These are phyloP conservation scores for Mastigias papua DNA, from an alignment of 30 jellyfish, hydroid and myxozoan genomes.

Conservation along the genomic window DNA sequence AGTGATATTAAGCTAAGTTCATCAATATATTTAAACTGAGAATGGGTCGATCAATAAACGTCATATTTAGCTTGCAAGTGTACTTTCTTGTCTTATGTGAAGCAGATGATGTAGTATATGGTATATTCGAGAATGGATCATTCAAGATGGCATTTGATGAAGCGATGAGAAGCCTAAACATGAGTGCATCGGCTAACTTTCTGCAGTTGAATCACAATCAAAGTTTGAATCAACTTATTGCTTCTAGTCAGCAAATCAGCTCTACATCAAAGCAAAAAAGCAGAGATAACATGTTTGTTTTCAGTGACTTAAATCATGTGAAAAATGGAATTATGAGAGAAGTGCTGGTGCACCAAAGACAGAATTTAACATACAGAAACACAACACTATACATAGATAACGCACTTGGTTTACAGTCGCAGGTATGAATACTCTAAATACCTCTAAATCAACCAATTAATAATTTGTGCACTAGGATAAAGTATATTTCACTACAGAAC, in stretches of 20 bases:
- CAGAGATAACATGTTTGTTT: neutral
- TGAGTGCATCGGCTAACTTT: neutral
- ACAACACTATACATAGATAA: neutral
- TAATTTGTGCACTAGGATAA: too few species aligned
- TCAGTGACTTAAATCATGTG: neutral
- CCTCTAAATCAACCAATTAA: too few species aligned
- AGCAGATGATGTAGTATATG: neutral
- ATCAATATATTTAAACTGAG: too few species aligned
- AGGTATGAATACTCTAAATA: neutral
- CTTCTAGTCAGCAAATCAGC: neutral
- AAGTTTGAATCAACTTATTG: neutral
- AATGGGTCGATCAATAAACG: neutral
- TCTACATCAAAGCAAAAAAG: neutral
- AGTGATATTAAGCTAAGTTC: too few species aligned
- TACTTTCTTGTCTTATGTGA: neutral
- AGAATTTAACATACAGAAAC: neutral
- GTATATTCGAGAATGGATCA: neutral
- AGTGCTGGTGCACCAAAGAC: neutral
- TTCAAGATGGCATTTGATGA: neutral
- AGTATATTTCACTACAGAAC: too few species aligned
- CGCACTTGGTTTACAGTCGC: neutral
- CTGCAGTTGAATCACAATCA: neutral
- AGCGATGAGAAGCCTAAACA: neutral
- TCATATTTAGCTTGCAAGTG: neutral
- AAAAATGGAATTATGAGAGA: constrained; percentile 2